phyloP scores from a whole-genome alignment of 1,140 invertebrate genomes.

The Zaprionus lachaisei region DNA sequence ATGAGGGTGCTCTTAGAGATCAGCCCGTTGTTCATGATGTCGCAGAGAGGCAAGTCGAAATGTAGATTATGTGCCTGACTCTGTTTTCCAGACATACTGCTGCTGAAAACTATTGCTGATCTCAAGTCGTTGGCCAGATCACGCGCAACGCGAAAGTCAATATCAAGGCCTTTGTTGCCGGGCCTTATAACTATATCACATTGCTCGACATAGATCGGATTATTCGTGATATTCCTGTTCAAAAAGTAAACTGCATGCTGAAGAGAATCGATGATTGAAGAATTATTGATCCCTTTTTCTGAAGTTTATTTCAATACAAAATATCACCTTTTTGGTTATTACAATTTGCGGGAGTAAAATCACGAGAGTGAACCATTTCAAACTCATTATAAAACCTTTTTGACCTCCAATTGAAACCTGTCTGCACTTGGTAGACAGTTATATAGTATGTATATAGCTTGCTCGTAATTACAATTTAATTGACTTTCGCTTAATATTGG shows the following conservation, averaged over 20 bases:
- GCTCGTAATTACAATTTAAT: conserved; percentile 15
- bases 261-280: neutral
- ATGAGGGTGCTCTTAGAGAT: conserved; percentile 1
- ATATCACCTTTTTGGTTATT: conserved; percentile 1
- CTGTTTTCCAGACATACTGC: neutral
- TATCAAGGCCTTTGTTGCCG: neutral
- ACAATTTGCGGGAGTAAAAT: neutral
- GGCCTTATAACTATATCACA: conserved; percentile 2
- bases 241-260: conserved; percentile 8
- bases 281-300: neutral
- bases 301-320: neutral
- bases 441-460: neutral
- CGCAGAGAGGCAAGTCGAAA: conserved; percentile 10
- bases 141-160: neutral
- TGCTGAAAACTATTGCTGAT: neutral
- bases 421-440: neutral
- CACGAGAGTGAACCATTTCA: neutral
- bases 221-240: neutral
- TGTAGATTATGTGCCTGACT: neutral
- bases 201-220: neutral
- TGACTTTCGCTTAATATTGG: neutral
- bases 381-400: neutral
- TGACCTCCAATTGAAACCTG: neutral
- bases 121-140: neutral
- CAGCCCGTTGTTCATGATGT: conserved; percentile 11